phyloP scores from a whole-genome alignment of 2,797 vertebrate species.

The Mallotus villosus region DNA sequence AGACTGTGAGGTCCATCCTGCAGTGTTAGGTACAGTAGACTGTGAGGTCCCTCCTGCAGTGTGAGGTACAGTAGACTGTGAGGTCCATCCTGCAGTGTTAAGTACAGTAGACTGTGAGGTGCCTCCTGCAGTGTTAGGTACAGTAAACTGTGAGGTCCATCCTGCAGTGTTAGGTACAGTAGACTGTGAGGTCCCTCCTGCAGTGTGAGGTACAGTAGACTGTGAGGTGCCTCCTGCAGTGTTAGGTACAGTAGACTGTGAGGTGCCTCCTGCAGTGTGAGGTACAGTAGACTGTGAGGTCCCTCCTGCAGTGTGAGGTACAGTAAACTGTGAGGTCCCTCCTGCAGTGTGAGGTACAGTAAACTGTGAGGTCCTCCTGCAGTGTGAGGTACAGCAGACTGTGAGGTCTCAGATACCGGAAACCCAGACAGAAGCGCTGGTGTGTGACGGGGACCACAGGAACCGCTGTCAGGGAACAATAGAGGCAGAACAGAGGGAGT shows the following conservation, averaged over 20 bases:
- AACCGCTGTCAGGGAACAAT: constrained; percentile 69
- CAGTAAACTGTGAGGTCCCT: constrained; percentile 38
- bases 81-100: constrained; percentile 3
- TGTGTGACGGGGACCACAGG: constrained; percentile 62
- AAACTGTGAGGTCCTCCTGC: constrained; percentile 22
- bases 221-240: constrained; percentile 8
- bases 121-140: constrained; percentile 16
- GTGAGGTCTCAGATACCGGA: constrained; percentile 31
- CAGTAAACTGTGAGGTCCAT: constrained; percentile 38
- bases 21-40: constrained; percentile 37
- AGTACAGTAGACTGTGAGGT: constrained; percentile 42
- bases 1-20: constrained; percentile 23
- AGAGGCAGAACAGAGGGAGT: constrained; percentile 37
- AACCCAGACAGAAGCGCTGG: constrained; percentile 47
- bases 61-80: constrained; percentile 40
- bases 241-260: constrained; percentile 40
- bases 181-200: constrained; percentile 23
- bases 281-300: constrained; percentile 43
- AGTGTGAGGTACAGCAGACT: constrained; percentile 37
- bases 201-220: constrained; percentile 37
- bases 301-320: constrained; percentile 17
- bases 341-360: constrained; percentile 32
- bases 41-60: constrained; percentile 11
- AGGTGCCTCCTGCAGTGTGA: background rate
- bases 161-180: constrained; percentile 32